Evolutionary conservation across 2,113 vertebrate species (phyloP).

Genomic region (Pampusana beccarii): DNA sequence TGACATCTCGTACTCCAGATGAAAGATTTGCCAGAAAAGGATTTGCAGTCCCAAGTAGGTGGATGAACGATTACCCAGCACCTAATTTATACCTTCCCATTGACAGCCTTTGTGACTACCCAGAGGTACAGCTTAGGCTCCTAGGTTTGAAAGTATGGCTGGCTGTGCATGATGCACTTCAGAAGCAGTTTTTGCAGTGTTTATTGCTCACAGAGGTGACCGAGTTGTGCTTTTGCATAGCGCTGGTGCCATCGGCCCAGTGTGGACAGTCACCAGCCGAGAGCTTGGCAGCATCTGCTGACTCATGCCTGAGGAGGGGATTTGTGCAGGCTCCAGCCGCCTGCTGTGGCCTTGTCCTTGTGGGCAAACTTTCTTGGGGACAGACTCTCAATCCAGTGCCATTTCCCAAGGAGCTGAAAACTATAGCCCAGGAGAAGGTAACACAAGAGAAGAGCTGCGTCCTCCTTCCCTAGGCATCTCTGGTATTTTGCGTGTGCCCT

Average conservation of each 20-base stretch:
- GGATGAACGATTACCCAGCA: background rate
- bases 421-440: background rate
- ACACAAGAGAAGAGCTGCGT: background rate
- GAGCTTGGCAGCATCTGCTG: background rate
- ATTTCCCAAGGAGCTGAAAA: background rate
- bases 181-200: background rate
- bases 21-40: background rate
- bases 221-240: background rate
- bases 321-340: background rate
- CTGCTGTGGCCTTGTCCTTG: background rate
- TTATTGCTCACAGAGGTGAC: fast-evolving
- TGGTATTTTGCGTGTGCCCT: background rate
- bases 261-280: fast-evolving
- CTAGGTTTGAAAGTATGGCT: background rate
- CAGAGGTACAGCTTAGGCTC: background rate
- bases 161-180: background rate
- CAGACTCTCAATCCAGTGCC: background rate
- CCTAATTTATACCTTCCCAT: background rate
- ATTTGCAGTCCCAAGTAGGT: background rate
- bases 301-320: background rate
- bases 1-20: background rate
- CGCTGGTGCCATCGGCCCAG: background rate
- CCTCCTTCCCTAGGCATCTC: background rate
- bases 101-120: background rate
- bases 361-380: background rate